A percentile compares a stretch with the other conserved stretches of the same genome.
Evolutionary conservation across 53 echinoderm and acorn worm species (phyloP).

Genomic region (Henricia sp.): DNA sequence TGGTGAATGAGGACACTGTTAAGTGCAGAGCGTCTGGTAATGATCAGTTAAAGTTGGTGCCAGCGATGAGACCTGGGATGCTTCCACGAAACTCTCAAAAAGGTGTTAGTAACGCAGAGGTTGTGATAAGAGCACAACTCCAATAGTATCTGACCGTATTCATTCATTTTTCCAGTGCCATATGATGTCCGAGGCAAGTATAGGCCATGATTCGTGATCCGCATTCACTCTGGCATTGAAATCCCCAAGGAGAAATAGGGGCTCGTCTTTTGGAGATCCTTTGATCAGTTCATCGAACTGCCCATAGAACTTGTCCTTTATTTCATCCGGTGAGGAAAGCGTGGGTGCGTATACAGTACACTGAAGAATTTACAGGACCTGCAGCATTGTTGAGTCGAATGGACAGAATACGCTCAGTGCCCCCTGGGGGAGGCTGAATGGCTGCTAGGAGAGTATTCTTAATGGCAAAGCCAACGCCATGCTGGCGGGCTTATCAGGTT

Average conservation of each 20-base stretch:
- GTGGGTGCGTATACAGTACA: conserved; percentile 54
- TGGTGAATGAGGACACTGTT: neutral
- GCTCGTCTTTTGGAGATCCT: neutral
- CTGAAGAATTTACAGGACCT: conserved; percentile 36
- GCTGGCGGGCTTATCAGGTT: conserved; percentile 2
- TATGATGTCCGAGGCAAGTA: conserved; percentile 46
- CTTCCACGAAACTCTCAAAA: conserved; percentile 27
- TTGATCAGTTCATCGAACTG: neutral
- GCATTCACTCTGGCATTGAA: conserved; percentile 47
- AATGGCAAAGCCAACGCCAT: conserved; percentile 42
- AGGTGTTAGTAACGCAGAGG: conserved; percentile 40
- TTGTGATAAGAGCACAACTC: conserved; percentile 48
- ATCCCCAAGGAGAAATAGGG: neutral
- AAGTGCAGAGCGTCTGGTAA: neutral
- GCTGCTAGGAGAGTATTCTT: conserved; percentile 9
- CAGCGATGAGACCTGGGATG: conserved; percentile 37
- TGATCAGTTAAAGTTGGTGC: conserved; percentile 47
- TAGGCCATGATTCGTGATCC: conserved; percentile 29
- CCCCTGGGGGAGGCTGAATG: conserved; percentile 25
- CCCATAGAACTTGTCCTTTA: conserved; percentile 17
- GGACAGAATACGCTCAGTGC: conserved; percentile 7
- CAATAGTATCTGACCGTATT: conserved; percentile 45
- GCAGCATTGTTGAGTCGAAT: neutral
- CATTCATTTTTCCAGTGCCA: conserved; percentile 49
- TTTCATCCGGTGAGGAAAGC: too few species aligned